Conservation (phyloP, 2,113 vertebrate species). For the Agelaius tricolor region DNA sequence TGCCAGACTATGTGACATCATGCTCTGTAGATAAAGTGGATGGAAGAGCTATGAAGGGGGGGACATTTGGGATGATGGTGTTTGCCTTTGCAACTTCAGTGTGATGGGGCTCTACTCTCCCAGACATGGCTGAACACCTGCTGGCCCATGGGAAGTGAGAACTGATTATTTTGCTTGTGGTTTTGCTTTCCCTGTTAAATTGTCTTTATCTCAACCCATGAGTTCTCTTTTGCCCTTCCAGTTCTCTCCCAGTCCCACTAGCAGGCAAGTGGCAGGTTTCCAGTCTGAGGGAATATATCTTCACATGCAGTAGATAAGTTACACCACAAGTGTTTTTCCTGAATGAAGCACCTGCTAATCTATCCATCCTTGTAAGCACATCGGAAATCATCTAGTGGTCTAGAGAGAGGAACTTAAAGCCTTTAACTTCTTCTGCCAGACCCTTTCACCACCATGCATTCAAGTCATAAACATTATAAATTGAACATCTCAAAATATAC, state of each 20-base stretch:
- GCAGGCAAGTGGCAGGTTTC: background rate
- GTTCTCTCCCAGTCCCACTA: background rate
- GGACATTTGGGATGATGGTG: too few species aligned
- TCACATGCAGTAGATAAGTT: background rate
- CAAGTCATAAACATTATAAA: background rate
- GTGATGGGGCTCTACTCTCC: background rate
- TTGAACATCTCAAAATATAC: background rate
- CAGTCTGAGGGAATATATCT: background rate
- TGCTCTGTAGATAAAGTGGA: background rate
- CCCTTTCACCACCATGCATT: background rate
- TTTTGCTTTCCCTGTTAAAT: background rate
- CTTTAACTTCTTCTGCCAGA: background rate
- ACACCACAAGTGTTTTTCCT: background rate
- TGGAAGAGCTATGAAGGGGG: background rate
- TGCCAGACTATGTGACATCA: background rate
- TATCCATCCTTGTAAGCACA: constrained; percentile 1
- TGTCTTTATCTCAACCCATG: background rate
- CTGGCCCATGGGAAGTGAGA: background rate
- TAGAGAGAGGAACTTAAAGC: background rate
- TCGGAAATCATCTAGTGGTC: constrained; percentile 3
- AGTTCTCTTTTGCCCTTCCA: background rate
- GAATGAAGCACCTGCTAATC: constrained; percentile 31
- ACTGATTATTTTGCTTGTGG: background rate
- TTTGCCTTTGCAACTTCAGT: rapidly evolving
- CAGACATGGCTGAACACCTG: background rate